Conservation (phyloP, 1,140 invertebrate species). For the Chironomus striatipennis region DNA sequence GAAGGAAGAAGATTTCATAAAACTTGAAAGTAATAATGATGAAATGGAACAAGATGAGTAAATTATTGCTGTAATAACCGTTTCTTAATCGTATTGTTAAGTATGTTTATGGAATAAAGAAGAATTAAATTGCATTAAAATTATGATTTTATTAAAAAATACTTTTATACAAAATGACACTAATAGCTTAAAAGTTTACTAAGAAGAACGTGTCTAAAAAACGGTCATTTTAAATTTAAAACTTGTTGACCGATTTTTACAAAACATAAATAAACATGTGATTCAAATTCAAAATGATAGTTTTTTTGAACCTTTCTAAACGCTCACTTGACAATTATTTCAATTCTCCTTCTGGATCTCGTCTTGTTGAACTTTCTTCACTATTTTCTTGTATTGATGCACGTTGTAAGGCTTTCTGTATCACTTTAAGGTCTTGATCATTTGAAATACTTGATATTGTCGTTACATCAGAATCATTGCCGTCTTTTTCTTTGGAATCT, state of each 20-base stretch:
- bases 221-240: too few relatives aligned
- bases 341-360: too few relatives aligned
- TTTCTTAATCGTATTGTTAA: too few relatives aligned
- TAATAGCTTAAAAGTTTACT: neutral
- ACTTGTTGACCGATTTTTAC: too few relatives aligned
- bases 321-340: neutral
- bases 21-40: conserved; percentile 17
- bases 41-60: neutral
- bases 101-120: too few relatives aligned
- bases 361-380: too few relatives aligned
- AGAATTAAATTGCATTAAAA: too few relatives aligned
- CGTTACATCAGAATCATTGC: neutral
- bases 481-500: neutral
- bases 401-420: neutral
- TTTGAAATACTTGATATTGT: neutral
- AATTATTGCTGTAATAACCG: too few relatives aligned
- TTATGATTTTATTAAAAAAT: too few relatives aligned
- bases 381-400: neutral
- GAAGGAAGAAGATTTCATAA: conserved; percentile 35
- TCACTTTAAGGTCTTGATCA: neutral
- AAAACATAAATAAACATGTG: neutral
- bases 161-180: neutral
- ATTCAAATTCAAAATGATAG: neutral
- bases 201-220: too few relatives aligned
- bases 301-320: neutral